Conservation (phyloP, 2,888 invertebrate species). For the Dicyrtoma fusca region DNA sequence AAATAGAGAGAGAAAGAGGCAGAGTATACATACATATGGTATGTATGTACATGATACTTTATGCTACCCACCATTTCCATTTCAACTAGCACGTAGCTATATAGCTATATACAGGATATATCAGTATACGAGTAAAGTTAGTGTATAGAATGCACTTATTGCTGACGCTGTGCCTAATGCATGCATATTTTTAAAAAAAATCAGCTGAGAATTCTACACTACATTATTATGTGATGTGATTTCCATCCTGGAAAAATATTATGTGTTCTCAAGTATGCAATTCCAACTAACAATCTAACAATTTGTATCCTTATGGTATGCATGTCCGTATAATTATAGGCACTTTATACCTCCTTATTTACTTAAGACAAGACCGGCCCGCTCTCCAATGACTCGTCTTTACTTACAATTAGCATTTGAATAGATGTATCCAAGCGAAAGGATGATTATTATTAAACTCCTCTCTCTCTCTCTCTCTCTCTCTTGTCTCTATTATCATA, state of each 20-base stretch:
- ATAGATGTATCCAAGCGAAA: constrained; percentile 23
- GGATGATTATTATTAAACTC: constrained; percentile 24
- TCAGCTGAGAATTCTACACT: neutral
- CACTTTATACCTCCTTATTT: neutral
- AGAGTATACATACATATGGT: too few relatives aligned
- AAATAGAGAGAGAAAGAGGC: too few relatives aligned
- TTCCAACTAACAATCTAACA: too few relatives aligned
- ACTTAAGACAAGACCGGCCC: constrained; percentile 15
- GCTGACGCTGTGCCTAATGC: too few relatives aligned
- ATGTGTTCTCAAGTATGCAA: neutral
- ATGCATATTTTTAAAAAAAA: neutral
- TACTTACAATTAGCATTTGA: constrained; percentile 35
- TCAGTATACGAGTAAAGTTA: too few relatives aligned
- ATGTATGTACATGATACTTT: too few relatives aligned
- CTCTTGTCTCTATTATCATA: constrained; percentile 28
- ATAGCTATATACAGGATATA: too few relatives aligned
- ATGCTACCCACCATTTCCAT: too few relatives aligned
- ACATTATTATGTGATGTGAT: neutral
- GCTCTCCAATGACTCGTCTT: constrained; percentile 29
- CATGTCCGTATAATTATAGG: too few relatives aligned
- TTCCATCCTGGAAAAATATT: neutral
- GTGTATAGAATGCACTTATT: too few relatives aligned
- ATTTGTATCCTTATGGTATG: too few relatives aligned
- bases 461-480: constrained; percentile 8
- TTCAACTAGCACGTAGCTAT: too few relatives aligned